These are phyloP conservation scores for Dermatemys mawii DNA, from an alignment of 2,113 vertebrate species.

Conservation along the genomic window DNA sequence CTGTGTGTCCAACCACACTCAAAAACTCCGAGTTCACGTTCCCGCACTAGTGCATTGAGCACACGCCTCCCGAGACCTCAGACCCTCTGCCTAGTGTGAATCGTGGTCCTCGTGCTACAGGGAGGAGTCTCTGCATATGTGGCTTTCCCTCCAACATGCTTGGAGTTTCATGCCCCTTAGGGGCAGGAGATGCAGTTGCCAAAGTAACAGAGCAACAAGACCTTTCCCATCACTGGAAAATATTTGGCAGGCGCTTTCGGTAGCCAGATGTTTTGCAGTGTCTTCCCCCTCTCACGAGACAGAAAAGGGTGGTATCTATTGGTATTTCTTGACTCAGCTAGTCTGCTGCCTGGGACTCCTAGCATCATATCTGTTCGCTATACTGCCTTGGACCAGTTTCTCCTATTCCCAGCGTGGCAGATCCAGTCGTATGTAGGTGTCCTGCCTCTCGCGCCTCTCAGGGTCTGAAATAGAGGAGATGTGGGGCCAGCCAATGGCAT, in stretches of 20 bases:
- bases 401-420: too few relatives aligned
- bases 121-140: background rate
- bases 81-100: background rate
- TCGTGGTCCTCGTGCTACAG: accelerated
- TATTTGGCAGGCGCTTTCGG: background rate
- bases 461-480: too few relatives aligned
- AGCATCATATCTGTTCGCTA: background rate
- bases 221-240: background rate
- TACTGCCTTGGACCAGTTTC: background rate
- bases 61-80: background rate
- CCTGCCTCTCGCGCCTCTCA: too few relatives aligned
- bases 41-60: background rate
- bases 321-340: background rate
- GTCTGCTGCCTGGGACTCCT: background rate
- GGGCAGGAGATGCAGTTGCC: background rate
- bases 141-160: accelerated
- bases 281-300: background rate
- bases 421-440: too few relatives aligned
- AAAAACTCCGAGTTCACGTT: background rate
- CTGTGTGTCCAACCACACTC: background rate
- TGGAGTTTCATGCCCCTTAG: accelerated
- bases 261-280: background rate
- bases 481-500: too few relatives aligned
- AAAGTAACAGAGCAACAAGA: background rate
- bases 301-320: background rate